phyloP scores from a whole-genome alignment of 2,888 invertebrate species.

The Thalpophila matura region DNA sequence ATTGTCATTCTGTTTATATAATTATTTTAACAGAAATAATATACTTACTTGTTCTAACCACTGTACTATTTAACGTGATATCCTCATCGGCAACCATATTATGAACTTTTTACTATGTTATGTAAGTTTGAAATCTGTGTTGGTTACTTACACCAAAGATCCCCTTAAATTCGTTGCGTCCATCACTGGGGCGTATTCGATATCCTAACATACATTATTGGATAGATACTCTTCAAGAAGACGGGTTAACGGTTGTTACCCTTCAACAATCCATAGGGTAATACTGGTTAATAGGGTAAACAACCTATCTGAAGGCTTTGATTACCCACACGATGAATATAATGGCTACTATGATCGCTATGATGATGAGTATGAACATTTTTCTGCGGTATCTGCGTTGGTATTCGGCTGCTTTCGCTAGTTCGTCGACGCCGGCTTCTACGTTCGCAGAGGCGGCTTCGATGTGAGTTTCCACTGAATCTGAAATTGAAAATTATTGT shows the following conservation, averaged over 20 bases:
- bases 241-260: conserved; percentile 32
- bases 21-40: no score
- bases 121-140: conserved; percentile 7
- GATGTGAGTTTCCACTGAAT: conserved; percentile 95
- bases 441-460: conserved; percentile 94
- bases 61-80: no score
- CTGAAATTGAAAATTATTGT: conserved; percentile 87
- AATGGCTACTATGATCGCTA: conserved; percentile 92
- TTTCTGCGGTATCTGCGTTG: conserved; percentile 94
- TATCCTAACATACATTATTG: conserved; percentile 41
- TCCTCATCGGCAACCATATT: no score
- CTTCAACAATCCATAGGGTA: conserved; percentile 25
- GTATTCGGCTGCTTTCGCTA: conserved; percentile 95
- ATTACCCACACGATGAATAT: conserved; percentile 93
- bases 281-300: conserved; percentile 4
- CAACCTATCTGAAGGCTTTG: conserved; percentile 87
- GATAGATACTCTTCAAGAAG: conserved; percentile 48
- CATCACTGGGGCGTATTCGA: conserved; percentile 45
- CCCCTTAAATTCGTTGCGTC: conserved; percentile 47
- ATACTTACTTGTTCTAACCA: no score
- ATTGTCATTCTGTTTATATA: no score
- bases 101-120: conserved; percentile 5
- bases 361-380: conserved; percentile 93
- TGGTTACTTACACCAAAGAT: conserved; percentile 18
- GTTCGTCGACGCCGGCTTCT: conserved; percentile 94